Evolutionary conservation across 1,140 invertebrate species (phyloP), one percentile per base, ranked within the genome.

Genomic region (Metopolophium dirhodum): DNA sequence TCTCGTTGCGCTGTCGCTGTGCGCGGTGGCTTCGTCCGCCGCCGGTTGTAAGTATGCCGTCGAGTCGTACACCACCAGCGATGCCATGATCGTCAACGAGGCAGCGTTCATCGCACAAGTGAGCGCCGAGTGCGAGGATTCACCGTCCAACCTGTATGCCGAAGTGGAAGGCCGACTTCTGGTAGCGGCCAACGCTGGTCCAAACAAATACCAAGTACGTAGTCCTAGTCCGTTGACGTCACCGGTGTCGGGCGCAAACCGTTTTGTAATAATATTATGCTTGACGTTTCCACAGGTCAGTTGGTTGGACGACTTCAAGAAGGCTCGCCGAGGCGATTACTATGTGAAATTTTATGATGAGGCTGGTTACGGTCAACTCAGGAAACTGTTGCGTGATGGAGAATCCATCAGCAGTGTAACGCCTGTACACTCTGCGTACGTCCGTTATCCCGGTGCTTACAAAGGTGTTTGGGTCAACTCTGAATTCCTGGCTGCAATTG

Each of bases 401-500:
- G 97, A 97, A 94, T 96, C 97, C 95, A 95, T 96, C 87, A 95
- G 96, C 37, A 95, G 95, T 87, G 96, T 98, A 18, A 96, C 97
- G 94, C 97, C 98, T 2, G 95, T 99, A 22, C 96, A 97, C 93
- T 97, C 97, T 89, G 96, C 99, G 83, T 96, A 96, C 47, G 95
- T 99, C 1, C 97, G 97, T 94, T 97, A 98, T 95, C 97, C 97
- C 94, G 98, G 98, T 94, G 97, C 98, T 94, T 99, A 98, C 95
- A 97, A 97, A 94, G 98, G 98, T 30, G 98, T 98, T 18, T 98
- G 97, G 97, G 96, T 99, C 23, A 98, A 98, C 94, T 98, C 98
- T 23, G 98, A 99, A 96, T 97, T 99, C 51, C 95, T 99, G 83
- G 98, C 98, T 61, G 97, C 97, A 23, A 95, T 97, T 57, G 95